These are phyloP conservation scores for Odontocolon sp. DNA, from an alignment of 2,888 invertebrate genomes.

Conservation along the genomic window DNA sequence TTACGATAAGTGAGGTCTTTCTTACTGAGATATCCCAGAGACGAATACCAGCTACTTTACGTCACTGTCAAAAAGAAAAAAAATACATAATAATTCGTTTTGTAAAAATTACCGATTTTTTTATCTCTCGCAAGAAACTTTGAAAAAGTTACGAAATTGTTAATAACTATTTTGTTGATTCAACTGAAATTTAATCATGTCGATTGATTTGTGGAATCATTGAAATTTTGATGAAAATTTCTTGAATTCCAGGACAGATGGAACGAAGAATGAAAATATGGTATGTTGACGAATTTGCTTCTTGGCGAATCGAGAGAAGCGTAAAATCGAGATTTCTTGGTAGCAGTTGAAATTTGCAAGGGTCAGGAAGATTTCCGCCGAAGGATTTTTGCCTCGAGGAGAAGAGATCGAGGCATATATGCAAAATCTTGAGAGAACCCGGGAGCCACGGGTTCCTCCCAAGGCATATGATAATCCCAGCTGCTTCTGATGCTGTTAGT, in stretches of 20 bases:
- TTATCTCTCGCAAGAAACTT: too few relatives aligned
- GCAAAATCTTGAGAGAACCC: conserved; percentile 43
- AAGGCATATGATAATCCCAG: conserved; percentile 68
- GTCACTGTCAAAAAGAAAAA: conserved; percentile 10
- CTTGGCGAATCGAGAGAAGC: too few relatives aligned
- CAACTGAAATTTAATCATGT: too few relatives aligned
- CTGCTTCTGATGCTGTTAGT: conserved; percentile 45
- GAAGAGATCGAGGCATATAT: conserved; percentile 41
- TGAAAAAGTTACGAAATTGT: too few relatives aligned
- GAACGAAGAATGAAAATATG: too few relatives aligned
- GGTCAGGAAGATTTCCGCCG: too few relatives aligned
- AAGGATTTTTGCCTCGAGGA: not conserved
- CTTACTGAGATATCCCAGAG: conserved; percentile 38
- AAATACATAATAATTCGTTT: not conserved
- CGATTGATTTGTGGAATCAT: too few relatives aligned
- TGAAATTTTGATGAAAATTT: too few relatives aligned
- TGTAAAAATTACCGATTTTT: too few relatives aligned
- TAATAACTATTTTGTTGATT: too few relatives aligned
- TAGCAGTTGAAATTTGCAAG: conserved; percentile 29
- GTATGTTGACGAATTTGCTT: too few relatives aligned
- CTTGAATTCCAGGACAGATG: too few relatives aligned
- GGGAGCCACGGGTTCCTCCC: conserved; percentile 33
- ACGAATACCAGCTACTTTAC: conserved; percentile 46
- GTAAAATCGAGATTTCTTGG: conserved; percentile 26
- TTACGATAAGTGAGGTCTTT: conserved; percentile 57